Evolutionary conservation across 2,113 vertebrate genomes (phyloP).

Genomic region (Rhegmatorhina hoffmannsi): DNA sequence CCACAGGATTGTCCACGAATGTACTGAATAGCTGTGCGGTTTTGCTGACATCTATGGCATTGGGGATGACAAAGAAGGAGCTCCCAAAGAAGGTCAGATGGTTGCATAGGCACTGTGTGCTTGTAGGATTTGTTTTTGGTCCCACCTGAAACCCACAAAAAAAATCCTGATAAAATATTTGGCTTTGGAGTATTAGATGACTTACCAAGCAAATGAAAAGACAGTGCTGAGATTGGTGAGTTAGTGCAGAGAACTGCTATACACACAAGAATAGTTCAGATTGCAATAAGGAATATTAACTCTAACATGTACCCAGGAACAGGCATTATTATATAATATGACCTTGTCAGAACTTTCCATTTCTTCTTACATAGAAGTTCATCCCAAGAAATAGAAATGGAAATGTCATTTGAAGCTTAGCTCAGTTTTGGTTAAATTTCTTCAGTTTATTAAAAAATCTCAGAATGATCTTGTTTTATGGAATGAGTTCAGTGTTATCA

Average conservation of each 20-base stretch:
- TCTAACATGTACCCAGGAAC: background rate
- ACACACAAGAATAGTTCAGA: background rate
- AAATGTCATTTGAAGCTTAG: background rate
- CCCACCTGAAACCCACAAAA: constrained; percentile 82
- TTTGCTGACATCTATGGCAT: constrained; percentile 83
- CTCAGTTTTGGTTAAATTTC: background rate
- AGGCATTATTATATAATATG: background rate
- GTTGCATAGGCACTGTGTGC: constrained; percentile 90
- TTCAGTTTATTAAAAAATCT: background rate
- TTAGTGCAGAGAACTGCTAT: background rate
- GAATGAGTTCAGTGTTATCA: background rate
- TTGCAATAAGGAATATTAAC: background rate
- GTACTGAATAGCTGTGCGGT: constrained; percentile 88
- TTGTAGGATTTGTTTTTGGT: constrained; percentile 76
- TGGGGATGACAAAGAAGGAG: constrained; percentile 91
- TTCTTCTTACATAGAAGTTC: background rate
- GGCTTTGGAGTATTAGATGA: background rate
- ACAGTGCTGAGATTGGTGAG: background rate
- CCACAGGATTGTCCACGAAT: constrained; percentile 89
- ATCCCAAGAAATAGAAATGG: background rate
- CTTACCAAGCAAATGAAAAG: background rate
- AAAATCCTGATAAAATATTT: background rate
- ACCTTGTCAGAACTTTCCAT: background rate
- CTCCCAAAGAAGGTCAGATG: constrained; percentile 95
- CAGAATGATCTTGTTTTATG: background rate